Conservation (phyloP, 2,797 vertebrate species). For the Poeciliopsis turneri region DNA sequence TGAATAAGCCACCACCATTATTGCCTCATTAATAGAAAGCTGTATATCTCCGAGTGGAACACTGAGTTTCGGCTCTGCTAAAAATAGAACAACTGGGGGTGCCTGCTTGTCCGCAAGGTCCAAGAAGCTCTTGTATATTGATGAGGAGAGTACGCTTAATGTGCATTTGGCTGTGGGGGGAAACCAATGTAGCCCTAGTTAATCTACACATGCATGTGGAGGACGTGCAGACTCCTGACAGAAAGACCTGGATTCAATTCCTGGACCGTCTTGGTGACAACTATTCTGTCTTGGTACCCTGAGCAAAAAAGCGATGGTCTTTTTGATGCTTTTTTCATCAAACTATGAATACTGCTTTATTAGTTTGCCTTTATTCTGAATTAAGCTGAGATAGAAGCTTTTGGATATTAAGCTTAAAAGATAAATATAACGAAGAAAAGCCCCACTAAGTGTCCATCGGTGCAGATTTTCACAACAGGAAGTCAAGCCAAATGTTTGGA, state of each 20-base stretch:
- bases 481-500: slow-evolving; percentile 40
- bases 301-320: background rate
- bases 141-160: background rate
- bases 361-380: background rate
- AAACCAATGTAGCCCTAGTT: background rate
- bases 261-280: background rate
- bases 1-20: background rate
- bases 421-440: background rate
- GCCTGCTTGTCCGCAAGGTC: background rate
- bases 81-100: background rate
- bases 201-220: too few relatives aligned
- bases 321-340: background rate
- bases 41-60: background rate
- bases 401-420: background rate
- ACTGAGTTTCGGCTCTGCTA: background rate
- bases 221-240: background rate
- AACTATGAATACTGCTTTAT: background rate
- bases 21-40: background rate
- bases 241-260: background rate
- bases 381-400: background rate
- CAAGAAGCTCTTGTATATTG: background rate
- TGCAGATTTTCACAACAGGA: background rate
- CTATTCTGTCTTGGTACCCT: background rate
- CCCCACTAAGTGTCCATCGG: background rate
- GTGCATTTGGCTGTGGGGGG: background rate